These are phyloP conservation scores for Xiphydria camelus DNA, from an alignment of 2,888 invertebrate species.

Conservation along the genomic window DNA sequence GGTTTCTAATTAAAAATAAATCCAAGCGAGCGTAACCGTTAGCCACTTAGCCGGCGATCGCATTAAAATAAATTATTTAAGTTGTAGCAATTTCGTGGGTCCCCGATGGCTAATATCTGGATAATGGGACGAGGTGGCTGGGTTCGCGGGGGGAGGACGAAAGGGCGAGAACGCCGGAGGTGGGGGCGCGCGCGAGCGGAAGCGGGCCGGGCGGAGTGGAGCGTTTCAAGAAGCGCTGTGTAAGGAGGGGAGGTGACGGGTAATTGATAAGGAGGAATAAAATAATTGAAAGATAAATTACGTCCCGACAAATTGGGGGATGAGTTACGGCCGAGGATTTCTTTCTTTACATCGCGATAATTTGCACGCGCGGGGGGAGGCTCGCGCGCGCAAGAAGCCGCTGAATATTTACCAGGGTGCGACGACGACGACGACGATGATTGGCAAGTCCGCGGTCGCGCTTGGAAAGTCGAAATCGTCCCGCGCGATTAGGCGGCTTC, in stretches of 20 bases:
- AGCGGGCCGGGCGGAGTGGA: conserved; percentile 20
- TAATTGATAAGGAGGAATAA: conserved; percentile 53
- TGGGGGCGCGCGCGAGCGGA: conserved; percentile 17
- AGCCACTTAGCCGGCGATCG: conserved; percentile 49
- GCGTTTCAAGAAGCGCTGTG: conserved; percentile 17
- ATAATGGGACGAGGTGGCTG: conserved; percentile 49
- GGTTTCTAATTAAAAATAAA: conserved; percentile 49
- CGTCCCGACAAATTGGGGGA: conserved; percentile 37
- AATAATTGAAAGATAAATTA: conserved; percentile 50
- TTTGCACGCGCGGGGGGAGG: too few species aligned
- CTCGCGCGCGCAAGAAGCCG: too few species aligned
- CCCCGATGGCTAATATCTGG: conserved; percentile 56
- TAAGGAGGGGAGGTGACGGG: conserved; percentile 30
- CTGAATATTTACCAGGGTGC: too few species aligned
- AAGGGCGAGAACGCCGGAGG: background rate
- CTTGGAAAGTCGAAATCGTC: too few species aligned
- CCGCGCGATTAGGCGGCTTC: too few species aligned
- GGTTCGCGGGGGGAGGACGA: background rate
- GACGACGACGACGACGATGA: too few species aligned
- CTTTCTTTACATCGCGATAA: background rate
- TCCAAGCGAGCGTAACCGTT: conserved; percentile 42
- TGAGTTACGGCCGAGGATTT: conserved; percentile 21
- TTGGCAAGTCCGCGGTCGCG: too few species aligned
- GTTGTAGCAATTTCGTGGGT: conserved; percentile 55
- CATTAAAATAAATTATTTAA: conserved; percentile 57